Percentiles rank a stretch among this genome's conserved stretches.
phyloP scores from a whole-genome alignment of 2,888 invertebrate species.

The Chymomyza procnemis region DNA sequence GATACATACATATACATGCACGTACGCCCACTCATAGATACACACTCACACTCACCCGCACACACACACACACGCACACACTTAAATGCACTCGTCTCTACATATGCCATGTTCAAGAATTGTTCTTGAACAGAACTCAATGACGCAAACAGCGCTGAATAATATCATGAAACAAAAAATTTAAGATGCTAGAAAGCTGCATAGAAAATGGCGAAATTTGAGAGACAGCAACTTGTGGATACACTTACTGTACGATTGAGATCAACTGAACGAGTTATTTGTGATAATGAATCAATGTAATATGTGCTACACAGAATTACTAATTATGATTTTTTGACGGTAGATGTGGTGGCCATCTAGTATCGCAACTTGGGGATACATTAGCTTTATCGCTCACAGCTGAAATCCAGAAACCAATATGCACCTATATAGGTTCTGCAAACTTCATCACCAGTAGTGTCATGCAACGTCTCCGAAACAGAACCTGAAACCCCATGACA shows the following conservation, averaged over 20 bases:
- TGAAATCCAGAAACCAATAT: too few species aligned
- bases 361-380: too few species aligned
- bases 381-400: too few species aligned
- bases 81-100: slow-evolving; percentile 4
- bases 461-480: too few species aligned
- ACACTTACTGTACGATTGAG: not conserved
- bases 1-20: not conserved
- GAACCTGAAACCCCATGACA: too few species aligned
- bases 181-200: not conserved
- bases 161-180: slow-evolving; percentile 16
- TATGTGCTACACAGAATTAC: too few species aligned
- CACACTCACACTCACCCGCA: slow-evolving; percentile 17
- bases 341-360: too few species aligned
- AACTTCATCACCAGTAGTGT: too few species aligned
- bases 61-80: slow-evolving; percentile 17
- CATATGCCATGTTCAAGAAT: slow-evolving; percentile 43
- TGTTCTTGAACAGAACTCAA: slow-evolving; percentile 64
- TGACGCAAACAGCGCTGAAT: slow-evolving; percentile 42
- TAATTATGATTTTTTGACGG: too few species aligned
- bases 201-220: not conserved
- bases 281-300: too few species aligned
- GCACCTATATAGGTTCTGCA: too few species aligned
- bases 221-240: not conserved
- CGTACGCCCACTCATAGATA: slow-evolving; percentile 16
- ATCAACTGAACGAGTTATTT: too few species aligned